These are phyloP conservation scores for Plebejus argus DNA, from an alignment of 2,888 invertebrate species.

Conservation along the genomic window DNA sequence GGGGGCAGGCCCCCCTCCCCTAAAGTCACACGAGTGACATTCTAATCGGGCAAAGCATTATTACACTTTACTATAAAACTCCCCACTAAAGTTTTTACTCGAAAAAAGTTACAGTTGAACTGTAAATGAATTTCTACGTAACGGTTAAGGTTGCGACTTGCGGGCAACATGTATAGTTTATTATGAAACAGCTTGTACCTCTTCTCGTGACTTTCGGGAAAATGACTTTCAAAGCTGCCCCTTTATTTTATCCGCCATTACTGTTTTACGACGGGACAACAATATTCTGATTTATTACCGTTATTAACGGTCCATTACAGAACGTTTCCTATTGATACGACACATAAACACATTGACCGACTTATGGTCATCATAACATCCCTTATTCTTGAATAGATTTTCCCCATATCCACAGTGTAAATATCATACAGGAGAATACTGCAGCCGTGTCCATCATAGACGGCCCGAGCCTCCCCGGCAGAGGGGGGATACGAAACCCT, in stretches of 20 bases:
- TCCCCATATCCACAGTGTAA: neutral
- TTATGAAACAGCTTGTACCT: neutral
- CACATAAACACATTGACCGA: conserved; percentile 1
- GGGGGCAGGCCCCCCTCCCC: no score
- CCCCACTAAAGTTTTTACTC: no score
- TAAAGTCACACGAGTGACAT: no score
- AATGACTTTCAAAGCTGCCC: neutral
- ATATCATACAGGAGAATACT: neutral
- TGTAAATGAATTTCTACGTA: no score
- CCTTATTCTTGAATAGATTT: neutral
- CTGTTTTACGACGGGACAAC: conserved; percentile 11
- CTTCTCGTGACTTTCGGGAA: neutral
- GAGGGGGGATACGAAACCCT: no score
- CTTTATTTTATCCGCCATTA: neutral
- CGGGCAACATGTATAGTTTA: no score
- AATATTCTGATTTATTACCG: neutral
- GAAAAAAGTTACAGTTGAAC: no score
- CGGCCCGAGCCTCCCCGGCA: no score
- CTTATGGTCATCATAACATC: neutral
- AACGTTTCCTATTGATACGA: neutral
- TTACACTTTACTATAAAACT: no score
- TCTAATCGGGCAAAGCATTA: no score
- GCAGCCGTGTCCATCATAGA: neutral
- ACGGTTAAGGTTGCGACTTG: no score
- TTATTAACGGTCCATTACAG: conserved; percentile 20